Evolutionary conservation across 2,888 invertebrate species (phyloP), one percentile per base, ranked within the genome.

Genomic region (Hypselothyrea guttata): DNA sequence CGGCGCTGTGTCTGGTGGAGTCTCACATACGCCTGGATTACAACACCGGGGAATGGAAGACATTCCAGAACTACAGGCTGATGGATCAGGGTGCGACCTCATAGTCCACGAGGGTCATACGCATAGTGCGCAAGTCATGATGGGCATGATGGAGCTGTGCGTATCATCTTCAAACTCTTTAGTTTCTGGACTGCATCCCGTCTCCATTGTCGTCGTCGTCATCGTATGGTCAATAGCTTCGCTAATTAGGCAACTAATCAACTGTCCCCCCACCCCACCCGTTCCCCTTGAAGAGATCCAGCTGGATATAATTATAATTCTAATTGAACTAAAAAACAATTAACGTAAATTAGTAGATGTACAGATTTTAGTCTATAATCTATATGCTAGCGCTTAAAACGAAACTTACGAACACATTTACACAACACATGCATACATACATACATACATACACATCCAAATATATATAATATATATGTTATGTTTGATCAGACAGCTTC

Each of bases 1-100:
- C 94, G 82, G 91, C 92, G 13, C 72, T 88, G 41, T 90, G 90
- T 68, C 78, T 88, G 57, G 90, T 90, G 0, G 98, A 98, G 90
- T 98, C 97, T 69, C 97, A 97, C 90, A 98, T 99, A 93, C 97
- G 98, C 90, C 97, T 99, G 96, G 98, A 99, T 91, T 98, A 98
- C 91, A 96, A 96, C 87, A 98, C 97, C 49, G 98, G 98, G 22
- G 98, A 98, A 88, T 99, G 98, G 98, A 98, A 98, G 88, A 92
- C 95, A 81, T 95, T 98, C 81, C 97, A 97, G 90, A 98, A 98
- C 86, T 95, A 95, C 89, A 92, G 96, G 57, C 94, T 95, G 56
- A 92, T 95, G 71, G 95, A 94, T 75, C 90, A 90, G 74, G 87
- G 72, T 51, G 73, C 85, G 41, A 74, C 84, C 62, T 81, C 81